Base-by-base conservation (phyloP, 2,113 vertebrate species). In the Burhinus oedicnemus region DNA sequence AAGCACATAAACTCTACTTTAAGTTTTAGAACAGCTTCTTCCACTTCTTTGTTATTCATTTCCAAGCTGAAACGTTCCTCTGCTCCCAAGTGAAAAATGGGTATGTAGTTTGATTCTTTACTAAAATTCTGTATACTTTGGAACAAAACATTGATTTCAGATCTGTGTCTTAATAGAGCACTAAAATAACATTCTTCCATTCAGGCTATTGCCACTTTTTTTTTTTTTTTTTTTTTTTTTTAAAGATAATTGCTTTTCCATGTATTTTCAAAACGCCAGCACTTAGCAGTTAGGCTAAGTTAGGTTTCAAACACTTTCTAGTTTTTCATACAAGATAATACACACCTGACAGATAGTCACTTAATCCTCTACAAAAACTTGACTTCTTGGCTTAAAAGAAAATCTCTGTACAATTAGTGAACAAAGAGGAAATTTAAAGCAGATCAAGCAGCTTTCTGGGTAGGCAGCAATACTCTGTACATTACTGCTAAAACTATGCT, bases 211-310 rank as follows among this genome's bases (percentile, higher is more conserved):
- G 62, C 34, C 54, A 49, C 27, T 22, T 51, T 15, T 12, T 52
- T 25, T 51, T 36, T 64, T 79, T 62, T 26, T 36, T 47, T 45
- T 17, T 52, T 25, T 51, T 36, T 64, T 79, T 62, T 29, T 36
- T 47, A 14, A 6, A 45, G 26, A 20, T 87, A 97, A 96, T 84
- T 90, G 88, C 52, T 79, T 93, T 95, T 95, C 70, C 83, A 47
- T 93, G 93, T 94, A 86, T 94, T 91, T 91, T 74, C 30, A 75
- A 71, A 95, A 94, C 38, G 45, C 42, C 34, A 75, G 21, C 75
- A 91, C 87, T 92, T 83, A 74, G 60, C 57, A 81, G 80, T 66
- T 72, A 85, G 44, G 23, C 82, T 72, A 86, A 83, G 57, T 83
- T 70, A 65, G 52, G 44, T 55, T 92, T 89, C 68, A 86, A 77